Percentiles rank a stretch among this genome's conserved stretches.
Evolutionary conservation across 92 coral and sea anemone species (phyloP).

Genomic region (Muricea muricata): DNA sequence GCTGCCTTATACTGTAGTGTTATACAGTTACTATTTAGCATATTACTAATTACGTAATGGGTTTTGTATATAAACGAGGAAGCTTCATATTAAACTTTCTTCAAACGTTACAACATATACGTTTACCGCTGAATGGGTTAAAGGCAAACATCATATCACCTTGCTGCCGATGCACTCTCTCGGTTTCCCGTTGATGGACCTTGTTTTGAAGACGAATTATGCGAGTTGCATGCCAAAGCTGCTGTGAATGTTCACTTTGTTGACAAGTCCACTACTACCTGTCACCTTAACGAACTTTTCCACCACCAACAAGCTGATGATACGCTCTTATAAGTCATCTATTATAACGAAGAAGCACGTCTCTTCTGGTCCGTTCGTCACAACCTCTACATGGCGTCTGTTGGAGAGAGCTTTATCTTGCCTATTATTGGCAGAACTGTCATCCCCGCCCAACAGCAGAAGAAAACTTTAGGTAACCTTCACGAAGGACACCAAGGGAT

Average conservation of each 20-base stretch:
- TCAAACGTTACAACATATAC: no score
- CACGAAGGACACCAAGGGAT: conserved; percentile 4
- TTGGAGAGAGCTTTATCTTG: background rate
- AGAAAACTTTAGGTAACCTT: background rate
- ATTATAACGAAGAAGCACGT: background rate
- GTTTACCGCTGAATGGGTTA: conserved; percentile 32
- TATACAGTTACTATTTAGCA: no score
- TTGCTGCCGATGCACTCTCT: background rate
- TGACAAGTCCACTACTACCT: conserved; percentile 9
- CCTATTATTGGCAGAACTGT: conserved; percentile 6
- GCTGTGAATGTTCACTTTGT: background rate
- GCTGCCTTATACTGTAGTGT: no score
- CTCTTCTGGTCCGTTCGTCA: conserved; percentile 43
- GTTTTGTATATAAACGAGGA: no score
- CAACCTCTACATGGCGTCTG: conserved; percentile 13
- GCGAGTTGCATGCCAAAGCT: conserved; percentile 10
- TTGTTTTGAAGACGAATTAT: conserved; percentile 3
- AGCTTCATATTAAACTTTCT: no score
- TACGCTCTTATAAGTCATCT: conserved; percentile 1
- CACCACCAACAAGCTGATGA: conserved; percentile 26
- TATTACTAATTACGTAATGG: no score
- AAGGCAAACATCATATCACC: conserved; percentile 17
- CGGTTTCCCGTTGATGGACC: background rate
- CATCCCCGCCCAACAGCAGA: background rate
- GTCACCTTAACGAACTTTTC: conserved; percentile 24